Evolutionary conservation across 2,797 vertebrate species (phyloP).

Genomic region (Coregonus ussuriensis): DNA sequence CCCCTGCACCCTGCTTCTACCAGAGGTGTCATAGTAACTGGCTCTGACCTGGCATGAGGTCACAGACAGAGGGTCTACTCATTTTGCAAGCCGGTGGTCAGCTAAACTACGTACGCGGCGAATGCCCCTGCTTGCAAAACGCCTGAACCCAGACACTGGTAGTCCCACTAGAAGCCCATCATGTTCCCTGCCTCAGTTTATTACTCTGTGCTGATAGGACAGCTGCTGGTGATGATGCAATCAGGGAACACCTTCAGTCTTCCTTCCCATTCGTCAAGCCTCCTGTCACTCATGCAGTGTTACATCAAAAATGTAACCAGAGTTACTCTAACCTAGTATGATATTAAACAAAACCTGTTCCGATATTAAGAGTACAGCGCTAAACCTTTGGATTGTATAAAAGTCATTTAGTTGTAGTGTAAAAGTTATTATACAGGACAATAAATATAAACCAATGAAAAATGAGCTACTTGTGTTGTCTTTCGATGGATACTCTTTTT

Average conservation of each 20-base stretch:
- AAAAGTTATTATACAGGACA: constrained; percentile 77
- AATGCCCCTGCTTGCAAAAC: too few relatives aligned
- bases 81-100: too few relatives aligned
- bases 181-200: constrained; percentile 25
- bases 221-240: constrained; percentile 56
- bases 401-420: constrained; percentile 78
- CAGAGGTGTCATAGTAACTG: constrained; percentile 34
- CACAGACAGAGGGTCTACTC: constrained; percentile 6
- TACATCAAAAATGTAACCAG: constrained; percentile 61
- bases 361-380: constrained; percentile 66
- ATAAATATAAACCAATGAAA: constrained; percentile 77
- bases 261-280: constrained; percentile 74
- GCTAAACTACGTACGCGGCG: too few relatives aligned
- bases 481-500: constrained; percentile 1
- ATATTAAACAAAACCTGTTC: constrained; percentile 65
- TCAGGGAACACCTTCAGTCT: constrained; percentile 84
- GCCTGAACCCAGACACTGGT: neutral
- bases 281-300: constrained; percentile 65
- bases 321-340: constrained; percentile 53
- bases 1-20: constrained; percentile 22
- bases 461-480: constrained; percentile 16
- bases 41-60: constrained; percentile 19
- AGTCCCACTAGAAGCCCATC: constrained; percentile 17
- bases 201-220: constrained; percentile 20
- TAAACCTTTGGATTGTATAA: constrained; percentile 68